Evolutionary conservation across 2,113 vertebrate genomes (phyloP), one percentile per base, ranked within the genome.

Genomic region (Larimichthys crocea): DNA sequence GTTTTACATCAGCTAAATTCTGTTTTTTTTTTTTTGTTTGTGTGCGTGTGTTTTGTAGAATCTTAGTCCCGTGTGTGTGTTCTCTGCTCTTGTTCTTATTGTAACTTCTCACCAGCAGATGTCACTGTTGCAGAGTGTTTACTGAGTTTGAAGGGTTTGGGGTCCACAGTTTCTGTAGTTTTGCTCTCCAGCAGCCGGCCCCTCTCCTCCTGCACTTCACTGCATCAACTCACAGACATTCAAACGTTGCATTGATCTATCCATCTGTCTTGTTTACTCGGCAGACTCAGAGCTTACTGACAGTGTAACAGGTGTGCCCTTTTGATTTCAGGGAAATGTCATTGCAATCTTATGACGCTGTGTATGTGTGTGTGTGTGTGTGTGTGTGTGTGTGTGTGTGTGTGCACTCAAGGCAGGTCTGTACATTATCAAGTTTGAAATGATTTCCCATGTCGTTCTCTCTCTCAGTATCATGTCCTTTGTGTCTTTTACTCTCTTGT

Each of bases 81-180:
- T 6, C 3, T 19, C 5, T 5, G n/a, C 22, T 55, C 0, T 0
- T 14, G 0, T 6, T 68, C 62, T 48, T 44, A 17, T 74, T 70
- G 1, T n/a, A 29, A 56, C 19, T 8, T 42, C 0, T 56, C 5
- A 66, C 61, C 92, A 92, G 85, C 83, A 93, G 92, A 86, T 88
- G 92, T 88, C 89, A 44, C 78, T 85, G 80, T 84, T 90, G 77
- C 77, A 77, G 42, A 89, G 72, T 70, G 42, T 83, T 92, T 74
- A 2, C 12, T 3, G n/a, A 40, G 15, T 61, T 44, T 22, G 0
- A 1, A 60, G 19, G 60, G 6, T 55, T 40, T 52, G 59, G 75
- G 40, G 31, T 29, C 49, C 9, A 10, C 22, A n/a, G 22, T 49
- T 3, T 64, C 48, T 64, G 14, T 16, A 35, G 7, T 35, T 82